Evolutionary conservation across 2,888 invertebrate genomes (phyloP), one percentile per base, ranked within the genome.

Genomic region (Mycalesis mineus): DNA sequence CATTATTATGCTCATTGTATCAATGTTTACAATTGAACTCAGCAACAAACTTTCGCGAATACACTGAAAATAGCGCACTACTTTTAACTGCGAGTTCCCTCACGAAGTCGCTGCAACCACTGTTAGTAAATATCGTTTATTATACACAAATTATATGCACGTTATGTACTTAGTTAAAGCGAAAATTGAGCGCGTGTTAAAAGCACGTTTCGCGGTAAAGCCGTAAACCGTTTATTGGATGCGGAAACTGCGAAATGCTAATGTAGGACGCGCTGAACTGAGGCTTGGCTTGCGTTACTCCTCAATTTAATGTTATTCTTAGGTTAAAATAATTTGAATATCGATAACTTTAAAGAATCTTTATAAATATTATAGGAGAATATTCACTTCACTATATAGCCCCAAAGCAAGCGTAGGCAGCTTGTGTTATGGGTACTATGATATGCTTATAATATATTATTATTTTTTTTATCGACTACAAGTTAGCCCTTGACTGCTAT

Each of bases 201-300:
- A 47, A 61, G 61, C 65, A 62, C 63, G 62, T 63, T 71, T 70
- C 71, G 63, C 62, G 64, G 63, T 67, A 70, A 68, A 64, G 66
- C 65, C 55, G 66, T 71, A 68, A 70, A 69, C 68, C 59, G 65
- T 68, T 68, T 65, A 69, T 67, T 66, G 55, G 54, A 60, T 62
- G 58, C 66, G 70, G 70, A 70, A 72, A 60, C 64, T 22, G 63
- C 62, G 22, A 22, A 22, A 22, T 22, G 57, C 49, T 51, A 58
- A 72, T 72, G 62, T 71, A 63, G 72, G 69, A 44, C 72, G 65
- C 33, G 17, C 36, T 54, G 58, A 54, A 58, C 52, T 55, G 52
- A 54, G 44, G 5, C 11, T 9, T 9, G 31, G 47, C 47, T 31
- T 11, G 4, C 31, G 14, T n/a, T n/a, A n/a, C n/a, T n/a, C n/a